These are phyloP conservation scores for Zophobas atratus DNA, from an alignment of 1,140 invertebrate genomes.

Conservation along the genomic window DNA sequence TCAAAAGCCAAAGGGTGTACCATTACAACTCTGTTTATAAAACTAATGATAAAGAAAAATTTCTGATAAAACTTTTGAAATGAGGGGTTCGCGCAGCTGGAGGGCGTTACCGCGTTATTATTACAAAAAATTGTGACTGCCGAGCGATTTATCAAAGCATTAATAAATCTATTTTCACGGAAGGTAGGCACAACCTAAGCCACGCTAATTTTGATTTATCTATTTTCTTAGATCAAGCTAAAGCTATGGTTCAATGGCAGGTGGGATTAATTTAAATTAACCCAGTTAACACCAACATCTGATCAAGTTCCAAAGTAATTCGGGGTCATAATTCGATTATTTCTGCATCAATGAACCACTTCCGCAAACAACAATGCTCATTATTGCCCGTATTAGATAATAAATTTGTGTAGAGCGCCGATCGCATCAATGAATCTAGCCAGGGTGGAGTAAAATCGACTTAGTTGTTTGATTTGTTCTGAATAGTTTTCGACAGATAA, in stretches of 20 bases:
- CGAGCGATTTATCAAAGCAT: not conserved
- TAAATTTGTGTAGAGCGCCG: conserved; percentile 28
- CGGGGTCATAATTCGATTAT: conserved; percentile 35
- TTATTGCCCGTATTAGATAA: conserved; percentile 39
- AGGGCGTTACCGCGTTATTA: not conserved
- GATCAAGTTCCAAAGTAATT: conserved; percentile 35
- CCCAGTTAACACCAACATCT: conserved; percentile 38
- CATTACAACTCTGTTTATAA: conserved; percentile 26
- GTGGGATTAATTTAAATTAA: conserved; percentile 39
- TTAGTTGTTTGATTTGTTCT: too few species aligned
- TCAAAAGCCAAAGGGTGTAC: conserved; percentile 24
- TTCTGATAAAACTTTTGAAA: conserved; percentile 16
- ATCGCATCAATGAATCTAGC: conserved; percentile 17
- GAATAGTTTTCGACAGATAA: too few species aligned
- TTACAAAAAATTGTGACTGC: conserved; percentile 2
- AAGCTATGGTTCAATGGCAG: conserved; percentile 21
- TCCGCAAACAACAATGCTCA: conserved; percentile 35
- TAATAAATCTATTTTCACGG: not conserved
- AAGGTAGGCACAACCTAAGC: not conserved
- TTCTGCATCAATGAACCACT: conserved; percentile 39
- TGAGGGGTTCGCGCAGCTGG: not conserved
- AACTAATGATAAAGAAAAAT: conserved; percentile 20
- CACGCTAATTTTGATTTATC: conserved; percentile 14
- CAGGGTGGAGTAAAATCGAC: too few species aligned
- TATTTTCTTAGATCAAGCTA: conserved; percentile 21